Conservation (phyloP, 2,888 invertebrate genomes). For the Chironomus riparius region DNA sequence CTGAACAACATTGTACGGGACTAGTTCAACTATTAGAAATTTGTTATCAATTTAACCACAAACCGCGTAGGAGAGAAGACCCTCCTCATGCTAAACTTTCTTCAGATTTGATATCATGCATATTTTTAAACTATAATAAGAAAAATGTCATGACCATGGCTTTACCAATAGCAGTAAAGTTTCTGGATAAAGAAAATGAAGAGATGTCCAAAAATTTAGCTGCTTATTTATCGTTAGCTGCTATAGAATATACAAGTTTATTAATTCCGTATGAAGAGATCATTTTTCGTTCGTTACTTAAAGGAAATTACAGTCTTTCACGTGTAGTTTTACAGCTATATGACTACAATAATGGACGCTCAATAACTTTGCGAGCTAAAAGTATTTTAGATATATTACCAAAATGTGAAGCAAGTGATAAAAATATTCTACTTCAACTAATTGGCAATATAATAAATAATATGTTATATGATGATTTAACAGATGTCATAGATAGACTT, state of each 20-base stretch:
- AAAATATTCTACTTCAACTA: slow-evolving; percentile 59
- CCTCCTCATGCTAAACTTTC: slow-evolving; percentile 95
- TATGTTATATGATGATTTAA: background rate
- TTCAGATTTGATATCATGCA: slow-evolving; percentile 87
- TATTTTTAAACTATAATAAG: slow-evolving; percentile 63
- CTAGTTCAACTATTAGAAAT: slow-evolving; percentile 77
- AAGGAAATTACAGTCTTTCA: slow-evolving; percentile 76
- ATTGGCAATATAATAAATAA: background rate
- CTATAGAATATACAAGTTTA: slow-evolving; percentile 79
- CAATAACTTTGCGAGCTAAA: background rate
- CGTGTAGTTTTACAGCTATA: slow-evolving; percentile 85
- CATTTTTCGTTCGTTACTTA: slow-evolving; percentile 79
- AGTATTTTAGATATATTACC: slow-evolving; percentile 52
- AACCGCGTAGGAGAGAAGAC: slow-evolving; percentile 73
- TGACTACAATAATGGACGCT: slow-evolving; percentile 48
- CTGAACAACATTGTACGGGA: slow-evolving; percentile 76
- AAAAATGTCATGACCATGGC: slow-evolving; percentile 52
- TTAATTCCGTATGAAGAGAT: slow-evolving; percentile 80
- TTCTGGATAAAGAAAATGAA: slow-evolving; percentile 79
- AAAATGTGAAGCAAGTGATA: slow-evolving; percentile 77
- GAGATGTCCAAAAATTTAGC: slow-evolving; percentile 85
- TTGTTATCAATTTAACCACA: slow-evolving; percentile 80
- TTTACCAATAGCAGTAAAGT: slow-evolving; percentile 84
- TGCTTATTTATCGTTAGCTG: slow-evolving; percentile 83
- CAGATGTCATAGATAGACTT: slow-evolving; percentile 67